Base-by-base conservation (phyloP, 1,140 invertebrate species). In the Bombus affinis region DNA sequence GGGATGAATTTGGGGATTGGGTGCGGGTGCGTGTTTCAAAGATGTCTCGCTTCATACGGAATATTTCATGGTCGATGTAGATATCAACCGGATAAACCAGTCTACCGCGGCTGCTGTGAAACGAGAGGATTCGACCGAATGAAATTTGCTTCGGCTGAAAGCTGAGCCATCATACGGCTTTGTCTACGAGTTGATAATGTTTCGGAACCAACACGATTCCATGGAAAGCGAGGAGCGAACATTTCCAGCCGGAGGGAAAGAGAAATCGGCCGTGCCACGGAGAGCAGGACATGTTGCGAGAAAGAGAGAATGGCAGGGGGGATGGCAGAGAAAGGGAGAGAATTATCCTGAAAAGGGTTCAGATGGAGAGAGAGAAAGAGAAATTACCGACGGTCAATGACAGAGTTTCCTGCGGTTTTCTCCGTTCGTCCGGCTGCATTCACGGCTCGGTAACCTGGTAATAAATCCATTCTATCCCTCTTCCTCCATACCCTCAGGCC, bases 351-450 rank as follows among this genome's bases (percentile, higher is more conserved):
- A 32, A 18, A 42, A 59, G 32, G 28, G 42, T 44, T 53, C 47
- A 53, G 47, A 53, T 18, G 47, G 47, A 62, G 75, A 47, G 79
- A 81, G 77, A 73, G 87, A 79, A 37, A 70, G 89, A 90, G 91
- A 89, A 92, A 90, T 92, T 91, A 92, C 89, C 79, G 86, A 88
- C 91, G 89, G 86, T 91, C 86, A 91, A 90, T 89, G 91, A 90
- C 89, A 88, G 86, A 92, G 88, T 88, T 88, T 92, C 90, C 89
- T 91, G 91, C 86, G 91, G 88, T 92, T 92, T 92, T 92, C 91
- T 92, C 88, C 88, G 89, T 85, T 92, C 91, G 88, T 92, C 88
- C 81, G 88, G 84, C 81, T 89, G 91, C 86, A 91, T 90, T 92
- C 86, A 91, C 88, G 88, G 90, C 77, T 91, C 90, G 90, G 85